phyloP scores from a whole-genome alignment of 1,140 invertebrate genomes.

The Doryteuthis pealeii region DNA sequence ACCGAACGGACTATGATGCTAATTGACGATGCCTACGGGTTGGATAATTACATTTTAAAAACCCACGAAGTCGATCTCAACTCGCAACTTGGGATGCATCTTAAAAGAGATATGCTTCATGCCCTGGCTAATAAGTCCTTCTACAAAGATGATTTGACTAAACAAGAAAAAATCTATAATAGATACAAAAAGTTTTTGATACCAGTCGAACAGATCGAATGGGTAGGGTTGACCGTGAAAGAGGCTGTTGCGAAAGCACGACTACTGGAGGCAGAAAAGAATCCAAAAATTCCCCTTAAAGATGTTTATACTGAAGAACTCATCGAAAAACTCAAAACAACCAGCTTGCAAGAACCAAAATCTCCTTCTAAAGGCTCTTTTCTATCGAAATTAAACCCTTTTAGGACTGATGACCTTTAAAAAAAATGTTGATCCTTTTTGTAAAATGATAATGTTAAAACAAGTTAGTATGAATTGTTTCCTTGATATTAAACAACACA shows the following conservation, averaged over 20 bases:
- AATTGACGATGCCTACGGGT: constrained; percentile 88
- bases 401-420: neutral
- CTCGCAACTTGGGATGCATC: constrained; percentile 76
- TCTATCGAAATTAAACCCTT: neutral
- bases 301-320: neutral
- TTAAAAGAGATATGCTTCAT: constrained; percentile 82
- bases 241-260: neutral
- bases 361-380: neutral
- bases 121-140: constrained; percentile 73
- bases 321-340: neutral
- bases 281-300: neutral
- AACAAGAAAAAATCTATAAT: constrained; percentile 74
- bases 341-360: neutral
- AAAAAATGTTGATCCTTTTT: too few relatives aligned
- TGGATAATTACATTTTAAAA: constrained; percentile 93
- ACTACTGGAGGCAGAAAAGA: neutral
- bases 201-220: constrained; percentile 66
- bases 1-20: constrained; percentile 79
- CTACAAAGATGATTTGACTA: constrained; percentile 71
- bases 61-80: constrained; percentile 85
- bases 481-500: too few relatives aligned
- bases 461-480: too few relatives aligned
- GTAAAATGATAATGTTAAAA: too few relatives aligned
- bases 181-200: constrained; percentile 84
- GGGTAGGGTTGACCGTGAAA: neutral